phyloP scores from a whole-genome alignment of 2,797 vertebrate species.

The Eutrigla gurnardus region DNA sequence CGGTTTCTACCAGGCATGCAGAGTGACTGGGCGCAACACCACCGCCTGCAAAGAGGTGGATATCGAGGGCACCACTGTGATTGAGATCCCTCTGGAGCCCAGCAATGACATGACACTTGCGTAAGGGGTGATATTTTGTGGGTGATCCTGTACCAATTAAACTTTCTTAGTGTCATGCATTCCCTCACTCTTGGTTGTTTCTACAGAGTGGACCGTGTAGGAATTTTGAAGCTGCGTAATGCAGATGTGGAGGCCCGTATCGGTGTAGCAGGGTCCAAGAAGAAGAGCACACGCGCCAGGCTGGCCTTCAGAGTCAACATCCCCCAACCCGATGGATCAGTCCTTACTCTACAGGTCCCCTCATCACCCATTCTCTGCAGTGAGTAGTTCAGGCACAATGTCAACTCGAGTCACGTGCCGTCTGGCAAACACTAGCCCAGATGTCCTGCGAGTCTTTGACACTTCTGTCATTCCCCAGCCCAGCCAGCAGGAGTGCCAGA shows the following conservation, averaged over 20 bases:
- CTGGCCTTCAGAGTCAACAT: constrained; percentile 96
- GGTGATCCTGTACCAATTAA: neutral
- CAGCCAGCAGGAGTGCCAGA: constrained; percentile 98
- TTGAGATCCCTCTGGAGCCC: constrained; percentile 96
- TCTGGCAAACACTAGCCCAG: constrained; percentile 6
- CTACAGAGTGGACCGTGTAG: constrained; percentile 96
- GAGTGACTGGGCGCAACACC: constrained; percentile 97
- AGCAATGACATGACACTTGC: constrained; percentile 95
- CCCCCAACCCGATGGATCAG: constrained; percentile 91
- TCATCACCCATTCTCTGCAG: constrained; percentile 98
- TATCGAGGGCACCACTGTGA: constrained; percentile 97
- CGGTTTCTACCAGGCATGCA: constrained; percentile 98
- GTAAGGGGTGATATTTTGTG: constrained; percentile 83
- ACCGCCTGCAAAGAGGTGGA: constrained; percentile 98
- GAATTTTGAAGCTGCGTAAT: constrained; percentile 97
- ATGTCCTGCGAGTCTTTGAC: constrained; percentile 24
- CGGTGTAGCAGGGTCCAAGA: constrained; percentile 97
- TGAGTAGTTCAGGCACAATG: constrained; percentile 81
- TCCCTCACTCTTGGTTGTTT: constrained; percentile 18
- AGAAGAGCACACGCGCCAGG: constrained; percentile 97
- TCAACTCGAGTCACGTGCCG: neutral
- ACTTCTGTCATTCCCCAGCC: constrained; percentile 80
- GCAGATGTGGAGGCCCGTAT: constrained; percentile 99
- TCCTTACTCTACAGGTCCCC: constrained; percentile 91
- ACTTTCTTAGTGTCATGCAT: neutral